These are phyloP conservation scores for Biston stratarius DNA, from an alignment of 2,888 invertebrate species.

Conservation along the genomic window DNA sequence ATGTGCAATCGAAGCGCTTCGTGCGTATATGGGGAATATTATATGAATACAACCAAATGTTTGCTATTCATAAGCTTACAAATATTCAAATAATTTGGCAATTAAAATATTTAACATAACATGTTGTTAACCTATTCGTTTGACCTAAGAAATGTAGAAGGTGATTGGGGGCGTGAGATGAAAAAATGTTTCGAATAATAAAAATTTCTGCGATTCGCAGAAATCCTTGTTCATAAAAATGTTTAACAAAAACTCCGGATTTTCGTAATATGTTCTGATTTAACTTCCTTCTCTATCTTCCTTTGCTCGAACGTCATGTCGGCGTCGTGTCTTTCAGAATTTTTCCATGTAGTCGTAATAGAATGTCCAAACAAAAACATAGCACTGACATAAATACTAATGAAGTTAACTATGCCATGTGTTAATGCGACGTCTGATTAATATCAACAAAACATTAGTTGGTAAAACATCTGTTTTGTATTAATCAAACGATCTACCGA, in stretches of 20 bases:
- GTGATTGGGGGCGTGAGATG: constrained; percentile 8
- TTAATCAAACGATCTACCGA: constrained; percentile 35
- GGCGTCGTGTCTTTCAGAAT: constrained; percentile 7
- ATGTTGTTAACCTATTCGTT: neutral
- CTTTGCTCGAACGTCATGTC: constrained; percentile 8
- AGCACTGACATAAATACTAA: constrained; percentile 29
- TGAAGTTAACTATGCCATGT: constrained; percentile 28
- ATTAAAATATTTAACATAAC: neutral
- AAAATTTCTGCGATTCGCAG: constrained; percentile 21
- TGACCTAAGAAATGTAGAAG: neutral
- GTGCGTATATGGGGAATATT: no score
- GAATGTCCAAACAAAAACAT: constrained; percentile 23
- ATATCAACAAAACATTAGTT: constrained; percentile 43
- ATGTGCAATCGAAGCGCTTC: no score
- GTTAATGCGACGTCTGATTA: constrained; percentile 31
- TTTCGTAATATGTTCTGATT: constrained; percentile 24
- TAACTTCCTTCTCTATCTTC: constrained; percentile 12
- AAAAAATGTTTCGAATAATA: constrained; percentile 21
- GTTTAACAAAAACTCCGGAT: constrained; percentile 21
- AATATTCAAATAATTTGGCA: neutral
- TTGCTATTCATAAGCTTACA: neutral
- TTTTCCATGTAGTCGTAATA: constrained; percentile 17
- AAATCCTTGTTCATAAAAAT: constrained; percentile 19
- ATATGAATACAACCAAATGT: no score
- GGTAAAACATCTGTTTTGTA: constrained; percentile 43